Conservation (phyloP, 2,888 invertebrate genomes). For the Hypolimnas misippus region DNA sequence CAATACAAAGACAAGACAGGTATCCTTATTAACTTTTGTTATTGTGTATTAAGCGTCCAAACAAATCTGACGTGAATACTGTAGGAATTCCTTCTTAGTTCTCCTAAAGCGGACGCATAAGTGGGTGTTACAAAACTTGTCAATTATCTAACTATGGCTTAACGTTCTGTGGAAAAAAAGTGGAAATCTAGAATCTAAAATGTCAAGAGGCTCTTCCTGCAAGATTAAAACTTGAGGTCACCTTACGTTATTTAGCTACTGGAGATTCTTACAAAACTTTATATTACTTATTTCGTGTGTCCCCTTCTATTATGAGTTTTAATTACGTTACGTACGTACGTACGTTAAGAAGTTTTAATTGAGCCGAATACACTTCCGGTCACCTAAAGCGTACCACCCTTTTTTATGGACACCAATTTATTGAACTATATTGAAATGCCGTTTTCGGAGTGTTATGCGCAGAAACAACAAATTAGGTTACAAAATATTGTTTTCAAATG, state of each 20-base stretch:
- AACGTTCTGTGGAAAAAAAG: no score
- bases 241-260: constrained; percentile 25
- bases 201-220: no score
- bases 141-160: no score
- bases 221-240: constrained; percentile 13
- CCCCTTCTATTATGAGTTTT: neutral
- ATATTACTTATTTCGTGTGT: constrained; percentile 3
- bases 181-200: no score
- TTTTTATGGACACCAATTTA: constrained; percentile 6
- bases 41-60: no score
- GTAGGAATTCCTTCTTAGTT: no score
- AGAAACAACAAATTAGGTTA: constrained; percentile 1
- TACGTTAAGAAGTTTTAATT: constrained; percentile 5
- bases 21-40: no score
- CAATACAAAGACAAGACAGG: no score
- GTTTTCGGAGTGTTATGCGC: neutral
- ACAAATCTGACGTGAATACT: no score
- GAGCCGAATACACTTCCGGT: constrained; percentile 5
- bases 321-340: neutral
- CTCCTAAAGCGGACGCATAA: no score
- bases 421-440: constrained; percentile 1
- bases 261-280: constrained; percentile 23
- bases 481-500: constrained; percentile 1
- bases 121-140: no score
- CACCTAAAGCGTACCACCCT: constrained; percentile 6